Base-by-base conservation (phyloP, 2,888 invertebrate genomes). In the Dysmachus trigonus region DNA sequence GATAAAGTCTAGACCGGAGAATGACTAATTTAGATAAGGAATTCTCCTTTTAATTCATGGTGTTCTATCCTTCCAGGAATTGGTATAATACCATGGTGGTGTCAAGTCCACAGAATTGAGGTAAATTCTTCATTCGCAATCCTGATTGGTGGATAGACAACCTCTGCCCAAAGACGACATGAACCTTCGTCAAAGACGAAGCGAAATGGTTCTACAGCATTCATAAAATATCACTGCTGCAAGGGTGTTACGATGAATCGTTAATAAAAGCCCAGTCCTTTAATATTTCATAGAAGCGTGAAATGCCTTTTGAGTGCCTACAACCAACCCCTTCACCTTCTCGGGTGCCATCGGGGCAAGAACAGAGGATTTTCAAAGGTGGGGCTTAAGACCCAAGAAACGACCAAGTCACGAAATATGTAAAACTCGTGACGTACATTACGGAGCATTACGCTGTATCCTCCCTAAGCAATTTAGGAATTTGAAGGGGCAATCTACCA, bases 321-420 rank as follows among this genome's bases (percentile, higher is more conserved):
- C 38, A 18, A 35, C 33, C n/a, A 15, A n/a, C n/a, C n/a, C 13
- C n/a, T 51, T 51, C 38, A 35, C n/a, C 33, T 2, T 35, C 22
- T 15, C n/a, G 31, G 31, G 1, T 38, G 13, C 22, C 8, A 4
- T 22, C 18, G 76, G 13, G 4, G 18, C 18, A 8, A 33, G 27
- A 77, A 77, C 18, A 33, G 47, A 47, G 30, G 77, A 47, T 30
- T 41, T 74, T 4, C 5, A 22, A 38, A 10, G 33, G 8, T 22
- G 10, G n/a, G 47, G 41, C 10, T 6, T 13, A 33, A 10, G 38
- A 33, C 22, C 41, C 15, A 41, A 77, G 27, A 77, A 22, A 27
- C 47, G 8, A 47, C 27, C 47, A 30, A 77, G 47, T 77, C 77
- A 77, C 77, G 77, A 47, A 77, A 77, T 47, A 47, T 77, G 30